Evolutionary conservation across 2,113 vertebrate species (phyloP).

Genomic region (Hydrolagus affinis): DNA sequence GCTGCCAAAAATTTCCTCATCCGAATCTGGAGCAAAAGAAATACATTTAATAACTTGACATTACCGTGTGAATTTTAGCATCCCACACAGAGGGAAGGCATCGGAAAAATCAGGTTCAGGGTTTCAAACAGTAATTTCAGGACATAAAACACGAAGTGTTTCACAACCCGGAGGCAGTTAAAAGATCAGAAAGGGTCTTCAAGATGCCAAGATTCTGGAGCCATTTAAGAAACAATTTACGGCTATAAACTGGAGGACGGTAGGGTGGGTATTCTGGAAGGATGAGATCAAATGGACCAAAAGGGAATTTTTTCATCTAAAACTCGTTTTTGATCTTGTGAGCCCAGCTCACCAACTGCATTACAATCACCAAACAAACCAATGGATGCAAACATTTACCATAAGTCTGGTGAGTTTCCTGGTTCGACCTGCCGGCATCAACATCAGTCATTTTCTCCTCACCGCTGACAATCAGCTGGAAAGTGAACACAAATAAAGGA

Average conservation of each 20-base stretch:
- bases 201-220: neutral
- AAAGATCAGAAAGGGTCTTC: neutral
- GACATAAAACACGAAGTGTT: neutral
- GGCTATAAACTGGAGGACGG: no score
- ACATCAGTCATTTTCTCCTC: conserved; percentile 43
- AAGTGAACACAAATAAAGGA: neutral
- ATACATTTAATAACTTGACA: neutral
- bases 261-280: no score
- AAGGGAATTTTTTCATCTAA: conserved; percentile 24
- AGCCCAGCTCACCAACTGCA: no score
- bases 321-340: no score
- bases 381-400: conserved; percentile 50
- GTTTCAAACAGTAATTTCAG: neutral
- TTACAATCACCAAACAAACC: neutral
- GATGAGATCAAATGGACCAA: neutral
- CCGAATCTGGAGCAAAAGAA: conserved; percentile 61
- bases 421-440: conserved; percentile 60
- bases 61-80: neutral
- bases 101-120: neutral
- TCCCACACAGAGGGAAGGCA: no score
- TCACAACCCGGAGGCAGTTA: neutral
- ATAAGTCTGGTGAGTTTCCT: conserved; percentile 1
- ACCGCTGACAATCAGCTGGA: neutral
- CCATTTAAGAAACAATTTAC: neutral
- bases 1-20: conserved; percentile 68